A percentile compares a stretch with the other conserved stretches of the same genome.
Conservation (phyloP, 2,113 vertebrate species). For the Vombatus ursinus region DNA sequence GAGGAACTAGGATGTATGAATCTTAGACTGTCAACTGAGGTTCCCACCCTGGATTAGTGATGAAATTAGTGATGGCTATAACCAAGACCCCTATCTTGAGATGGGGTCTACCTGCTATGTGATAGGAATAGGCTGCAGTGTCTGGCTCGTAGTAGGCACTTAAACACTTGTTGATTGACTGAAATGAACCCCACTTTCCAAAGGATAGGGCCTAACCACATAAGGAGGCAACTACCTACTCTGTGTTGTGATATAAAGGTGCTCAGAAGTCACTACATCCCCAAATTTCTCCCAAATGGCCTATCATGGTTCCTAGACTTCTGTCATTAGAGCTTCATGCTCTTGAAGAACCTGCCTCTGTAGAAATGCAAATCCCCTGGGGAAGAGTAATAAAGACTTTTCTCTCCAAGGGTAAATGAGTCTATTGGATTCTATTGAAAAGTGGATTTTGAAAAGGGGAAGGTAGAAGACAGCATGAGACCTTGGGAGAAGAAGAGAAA, state of each 20-base stretch:
- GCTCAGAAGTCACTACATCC: background rate
- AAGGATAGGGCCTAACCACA: background rate
- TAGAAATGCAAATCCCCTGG: background rate
- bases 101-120: background rate
- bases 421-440: background rate
- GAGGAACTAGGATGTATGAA: background rate
- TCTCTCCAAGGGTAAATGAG: background rate
- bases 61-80: background rate
- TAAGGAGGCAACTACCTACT: background rate
- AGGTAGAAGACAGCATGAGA: background rate
- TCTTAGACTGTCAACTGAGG: background rate
- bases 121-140: background rate
- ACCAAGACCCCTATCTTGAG: background rate
- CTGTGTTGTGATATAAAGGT: background rate
- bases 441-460: background rate
- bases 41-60: background rate
- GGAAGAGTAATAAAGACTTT: background rate
- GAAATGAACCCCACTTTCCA: background rate
- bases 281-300: background rate
- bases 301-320: background rate
- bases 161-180: background rate
- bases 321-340: background rate
- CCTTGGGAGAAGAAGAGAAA: background rate
- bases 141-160: background rate
- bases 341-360: background rate